phyloP scores from a whole-genome alignment of 2,113 vertebrate genomes.

The Cephalopterus ornatus region DNA sequence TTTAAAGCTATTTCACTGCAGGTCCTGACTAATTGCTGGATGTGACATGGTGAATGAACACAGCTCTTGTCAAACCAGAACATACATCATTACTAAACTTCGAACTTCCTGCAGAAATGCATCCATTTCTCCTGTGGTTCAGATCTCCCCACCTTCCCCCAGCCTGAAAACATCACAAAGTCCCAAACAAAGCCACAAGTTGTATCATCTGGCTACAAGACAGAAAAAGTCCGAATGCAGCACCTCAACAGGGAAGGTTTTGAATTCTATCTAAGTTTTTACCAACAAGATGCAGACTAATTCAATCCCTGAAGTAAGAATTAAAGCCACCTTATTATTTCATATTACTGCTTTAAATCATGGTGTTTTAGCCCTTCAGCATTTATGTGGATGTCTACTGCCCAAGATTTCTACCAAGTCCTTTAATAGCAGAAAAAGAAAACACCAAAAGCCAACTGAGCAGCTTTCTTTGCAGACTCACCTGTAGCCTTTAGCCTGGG shows the following conservation, averaged over 20 bases:
- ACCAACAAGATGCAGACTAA: fast-evolving
- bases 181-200: background rate
- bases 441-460: background rate
- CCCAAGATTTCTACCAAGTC: background rate
- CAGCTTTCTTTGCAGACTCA: conserved; percentile 43
- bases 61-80: background rate
- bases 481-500: conserved; percentile 98
- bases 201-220: background rate
- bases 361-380: background rate
- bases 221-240: background rate
- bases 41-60: background rate
- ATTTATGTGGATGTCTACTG: background rate
- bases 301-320: background rate
- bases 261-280: fast-evolving
- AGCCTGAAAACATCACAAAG: background rate
- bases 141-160: background rate
- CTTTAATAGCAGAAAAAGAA: background rate
- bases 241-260: background rate
- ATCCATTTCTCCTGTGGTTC: background rate
- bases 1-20: background rate
- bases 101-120: background rate
- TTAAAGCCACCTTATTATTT: background rate
- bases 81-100: fast-evolving
- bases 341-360: background rate
- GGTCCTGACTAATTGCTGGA: background rate